Evolutionary conservation across 2,888 invertebrate species (phyloP).

Genomic region (Tromatobia lineatoria): DNA sequence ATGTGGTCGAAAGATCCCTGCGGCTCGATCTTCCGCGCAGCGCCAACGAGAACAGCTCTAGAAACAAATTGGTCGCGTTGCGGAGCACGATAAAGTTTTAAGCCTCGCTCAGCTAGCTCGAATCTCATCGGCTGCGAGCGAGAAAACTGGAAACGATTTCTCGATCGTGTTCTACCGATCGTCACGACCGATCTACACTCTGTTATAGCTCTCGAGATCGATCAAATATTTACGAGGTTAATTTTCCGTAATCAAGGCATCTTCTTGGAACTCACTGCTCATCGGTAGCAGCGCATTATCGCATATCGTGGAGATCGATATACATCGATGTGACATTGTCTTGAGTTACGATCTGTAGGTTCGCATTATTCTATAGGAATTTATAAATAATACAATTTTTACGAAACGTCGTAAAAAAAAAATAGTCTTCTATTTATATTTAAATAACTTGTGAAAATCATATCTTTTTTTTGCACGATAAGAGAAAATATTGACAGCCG

Average conservation of each 20-base stretch:
- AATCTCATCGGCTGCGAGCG: conserved; percentile 8
- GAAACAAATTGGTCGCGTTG: conserved; percentile 63
- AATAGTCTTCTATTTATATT: no score
- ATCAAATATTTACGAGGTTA: conserved; percentile 60
- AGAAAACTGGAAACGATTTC: conserved; percentile 54
- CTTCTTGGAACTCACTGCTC: not conserved
- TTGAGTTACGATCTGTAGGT: not conserved
- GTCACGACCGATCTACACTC: not conserved
- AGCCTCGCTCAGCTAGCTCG: conserved; percentile 10
- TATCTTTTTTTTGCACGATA: no score
- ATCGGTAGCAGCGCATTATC: not conserved
- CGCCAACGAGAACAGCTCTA: conserved; percentile 16
- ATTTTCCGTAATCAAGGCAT: conserved; percentile 43
- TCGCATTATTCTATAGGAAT: no score
- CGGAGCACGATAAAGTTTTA: conserved; percentile 45
- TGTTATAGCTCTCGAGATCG: conserved; percentile 19
- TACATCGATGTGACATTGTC: not conserved
- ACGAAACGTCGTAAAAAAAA: no score
- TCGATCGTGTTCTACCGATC: conserved; percentile 45
- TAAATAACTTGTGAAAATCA: no score
- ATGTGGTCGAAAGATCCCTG: not conserved
- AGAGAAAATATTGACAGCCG: no score
- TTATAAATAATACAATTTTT: no score
- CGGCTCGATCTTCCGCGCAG: conserved; percentile 14
- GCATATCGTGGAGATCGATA: not conserved